Base-by-base conservation (phyloP, 2,113 vertebrate species). In the Isurus oxyrinchus region DNA sequence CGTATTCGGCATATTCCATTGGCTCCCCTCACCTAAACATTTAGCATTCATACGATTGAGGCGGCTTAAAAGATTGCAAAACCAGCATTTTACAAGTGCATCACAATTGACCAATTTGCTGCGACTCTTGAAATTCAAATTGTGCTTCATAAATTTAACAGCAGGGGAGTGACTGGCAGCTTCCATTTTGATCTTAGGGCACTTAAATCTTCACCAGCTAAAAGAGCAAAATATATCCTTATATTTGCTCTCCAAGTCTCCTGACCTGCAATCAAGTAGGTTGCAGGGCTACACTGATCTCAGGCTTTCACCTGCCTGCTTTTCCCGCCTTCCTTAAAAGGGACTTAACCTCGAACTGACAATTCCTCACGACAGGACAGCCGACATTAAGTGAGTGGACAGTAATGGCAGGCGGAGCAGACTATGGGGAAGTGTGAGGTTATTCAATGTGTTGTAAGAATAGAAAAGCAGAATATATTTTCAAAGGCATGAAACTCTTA, bases 91-190 rank as follows among this genome's bases (percentile, higher is more conserved):
- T 44, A 61, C 59, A 63, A n/a, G 35, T 63, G 90, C 90, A 21
- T 94, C 90, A 94, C 66, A 94, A 94, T 94, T 94, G 57, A 21
- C 90, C 90, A 94, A 94, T 66, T 94, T 94, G 6, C 59, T 3
- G 21, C 59, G 8, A 35, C 59, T 94, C n/a, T 57, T 94, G 90
- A 40, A 35, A 94, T 63, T 66, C 90, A 63, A 21, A 63, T 94
- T 40, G n/a, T 40, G 59, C 90, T 94, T 40, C 13, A n/a, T 5
- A 16, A 31, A 61, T 93, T 61, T n/a, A 94, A 21, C 35, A 94
- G 14, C 59, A 6, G 40, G 59, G 14, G 66, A 44, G 35, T 19
- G 35, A 23, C 59, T 44, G 59, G 14, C 53, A 21, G 90, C 2
- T 49, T 63, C 31, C 59, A 94, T 94, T 94, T 94, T 94, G 35